phyloP scores from a whole-genome alignment of 2,113 vertebrate genomes.

The Upupa epops region DNA sequence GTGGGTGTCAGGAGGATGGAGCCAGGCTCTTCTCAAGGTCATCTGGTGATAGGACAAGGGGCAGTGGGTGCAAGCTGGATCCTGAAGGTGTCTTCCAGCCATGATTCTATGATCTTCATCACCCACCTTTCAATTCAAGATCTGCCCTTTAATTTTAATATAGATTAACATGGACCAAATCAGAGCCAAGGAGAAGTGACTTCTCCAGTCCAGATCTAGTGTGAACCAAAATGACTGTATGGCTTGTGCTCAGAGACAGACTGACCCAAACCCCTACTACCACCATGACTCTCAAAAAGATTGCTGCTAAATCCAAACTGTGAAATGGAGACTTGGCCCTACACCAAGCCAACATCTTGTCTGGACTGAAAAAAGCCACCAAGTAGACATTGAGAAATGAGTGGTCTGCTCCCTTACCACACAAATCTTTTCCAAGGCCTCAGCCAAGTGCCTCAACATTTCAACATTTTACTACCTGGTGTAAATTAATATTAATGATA shows the following conservation, averaged over 20 bases:
- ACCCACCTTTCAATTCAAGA: too few relatives aligned
- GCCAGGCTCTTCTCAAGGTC: too few relatives aligned
- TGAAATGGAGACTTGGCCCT: slow-evolving; percentile 35
- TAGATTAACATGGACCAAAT: neutral
- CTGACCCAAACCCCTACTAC: neutral
- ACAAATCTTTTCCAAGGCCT: neutral
- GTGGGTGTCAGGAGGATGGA: too few relatives aligned
- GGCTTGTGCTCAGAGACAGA: neutral
- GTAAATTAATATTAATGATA: neutral
- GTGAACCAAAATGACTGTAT: neutral
- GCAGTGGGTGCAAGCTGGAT: too few relatives aligned
- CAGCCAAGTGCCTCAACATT: neutral
- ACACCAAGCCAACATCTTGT: slow-evolving; percentile 24
- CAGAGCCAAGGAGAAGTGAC: neutral
- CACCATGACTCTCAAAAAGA: neutral
- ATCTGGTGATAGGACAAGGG: too few relatives aligned
- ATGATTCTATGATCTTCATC: too few relatives aligned
- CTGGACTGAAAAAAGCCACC: neutral
- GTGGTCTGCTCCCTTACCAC: neutral
- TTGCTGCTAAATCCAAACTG: slow-evolving; percentile 36
- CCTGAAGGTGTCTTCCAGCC: too few relatives aligned
- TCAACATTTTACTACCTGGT: neutral
- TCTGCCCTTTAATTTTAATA: neutral
- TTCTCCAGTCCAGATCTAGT: neutral
- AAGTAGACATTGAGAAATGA: neutral